Base-by-base conservation (phyloP, 2,888 invertebrate species). In the Andricus curvator region DNA sequence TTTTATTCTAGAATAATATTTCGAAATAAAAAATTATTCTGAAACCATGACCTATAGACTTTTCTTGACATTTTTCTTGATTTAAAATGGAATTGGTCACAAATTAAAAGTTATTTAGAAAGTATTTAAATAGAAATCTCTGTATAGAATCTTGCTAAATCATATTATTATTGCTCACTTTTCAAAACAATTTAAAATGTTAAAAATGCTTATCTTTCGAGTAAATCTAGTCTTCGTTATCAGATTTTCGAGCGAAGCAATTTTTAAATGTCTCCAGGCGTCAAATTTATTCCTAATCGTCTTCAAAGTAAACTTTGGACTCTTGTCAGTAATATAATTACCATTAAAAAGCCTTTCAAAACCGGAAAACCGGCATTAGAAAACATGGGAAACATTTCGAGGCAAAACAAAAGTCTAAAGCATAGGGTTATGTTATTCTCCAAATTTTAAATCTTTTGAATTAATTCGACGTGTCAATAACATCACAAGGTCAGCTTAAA, bases 351-450 rank as follows among this genome's bases (percentile, higher is more conserved):
- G 11, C 2, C 17, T 44, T 67, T 13, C 17, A 74, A 56, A 74
- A 56, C 20, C 70, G 74, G 56, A 74, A 70, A 74, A 33, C 56
- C 56, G 74, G 56, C 13, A 56, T 29, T 25, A 74, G 17, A 48
- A 48, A 48, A 17, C 48, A 48, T 17, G 48, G 33, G n/a, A n/a
- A 70, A 15, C 9, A 70, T 29, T 20, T 74, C n/a, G 29, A 6
- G 15, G 25, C 25, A 64, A 64, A 64, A 64, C 29, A 5, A 64
- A 29, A 29, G 17, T 5, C n/a, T 25, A 5, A 1, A 2, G 5
- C 6, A 13, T 25, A 33, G 33, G 56, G 74, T 74, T 74, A 74
- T 74, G 74, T 74, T 56, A 56, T 51, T n/a, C n/a, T 68, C 13
- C 17, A 25, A 68, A 68, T 25, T 68, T 41, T 41, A 0, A 33